Percentiles rank a stretch among this genome's conserved stretches.
Evolutionary conservation across 2,113 vertebrate genomes (phyloP).

Genomic region (Ophthalmolycus amberensis): DNA sequence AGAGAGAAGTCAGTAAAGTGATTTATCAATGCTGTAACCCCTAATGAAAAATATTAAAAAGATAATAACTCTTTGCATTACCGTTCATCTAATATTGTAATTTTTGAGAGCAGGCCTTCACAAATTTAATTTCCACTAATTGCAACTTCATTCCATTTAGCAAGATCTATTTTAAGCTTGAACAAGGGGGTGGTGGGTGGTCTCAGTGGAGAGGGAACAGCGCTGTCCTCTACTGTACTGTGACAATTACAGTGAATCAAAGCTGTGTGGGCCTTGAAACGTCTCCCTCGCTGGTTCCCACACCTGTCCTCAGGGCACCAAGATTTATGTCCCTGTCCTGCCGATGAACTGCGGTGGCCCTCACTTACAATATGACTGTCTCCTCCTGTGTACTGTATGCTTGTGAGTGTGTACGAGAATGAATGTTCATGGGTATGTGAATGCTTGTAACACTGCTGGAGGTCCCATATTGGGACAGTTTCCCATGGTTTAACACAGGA

Average conservation of each 20-base stretch:
- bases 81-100: background rate
- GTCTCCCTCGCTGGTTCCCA: conserved; percentile 59
- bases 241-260: conserved; percentile 78
- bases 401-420: conserved; percentile 47
- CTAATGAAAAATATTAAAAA: background rate
- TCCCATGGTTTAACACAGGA: conserved; percentile 29
- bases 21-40: background rate
- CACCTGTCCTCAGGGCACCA: conserved; percentile 68
- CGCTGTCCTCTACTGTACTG: conserved; percentile 55
- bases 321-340: conserved; percentile 80
- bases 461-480: conserved; percentile 40
- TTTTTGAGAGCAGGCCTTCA: background rate
- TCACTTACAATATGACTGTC: conserved; percentile 30
- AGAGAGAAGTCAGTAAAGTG: background rate
- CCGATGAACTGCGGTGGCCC: conserved; percentile 48
- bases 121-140: conserved; percentile 1
- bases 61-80: background rate
- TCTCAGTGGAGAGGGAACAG: conserved; percentile 53
- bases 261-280: conserved; percentile 67
- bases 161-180: conserved; percentile 20
- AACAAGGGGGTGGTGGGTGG: conserved; percentile 31
- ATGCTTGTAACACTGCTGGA: conserved; percentile 18
- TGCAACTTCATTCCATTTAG: conserved; percentile 22
- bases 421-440: conserved; percentile 32
- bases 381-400: conserved; percentile 20